A percentile compares a stretch with the other conserved stretches of the same genome.
Conservation (phyloP, 2,888 invertebrate species). For the Papilio protenor region DNA sequence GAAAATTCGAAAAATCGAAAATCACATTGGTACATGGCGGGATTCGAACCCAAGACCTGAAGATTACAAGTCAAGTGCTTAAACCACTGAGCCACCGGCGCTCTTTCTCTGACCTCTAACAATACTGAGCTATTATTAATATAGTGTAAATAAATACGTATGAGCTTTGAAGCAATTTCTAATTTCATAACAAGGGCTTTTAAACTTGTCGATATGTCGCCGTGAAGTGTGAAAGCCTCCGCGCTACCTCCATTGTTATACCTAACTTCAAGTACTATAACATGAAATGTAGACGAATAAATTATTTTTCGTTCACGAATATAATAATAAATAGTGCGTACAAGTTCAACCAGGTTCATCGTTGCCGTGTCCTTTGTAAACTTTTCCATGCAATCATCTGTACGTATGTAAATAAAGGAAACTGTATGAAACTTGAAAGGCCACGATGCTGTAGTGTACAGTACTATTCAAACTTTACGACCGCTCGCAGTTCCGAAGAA, state of each 20-base stretch:
- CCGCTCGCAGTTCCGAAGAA: neutral
- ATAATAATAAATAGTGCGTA: slow-evolving; percentile 35
- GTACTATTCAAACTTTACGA: slow-evolving; percentile 37
- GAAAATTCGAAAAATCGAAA: no score
- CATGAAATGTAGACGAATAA: neutral
- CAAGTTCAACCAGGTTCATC: slow-evolving; percentile 39
- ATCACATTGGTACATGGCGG: no score
- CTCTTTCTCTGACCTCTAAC: no score
- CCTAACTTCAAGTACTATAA: slow-evolving; percentile 21
- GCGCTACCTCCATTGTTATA: slow-evolving; percentile 31
- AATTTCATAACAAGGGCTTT: slow-evolving; percentile 45
- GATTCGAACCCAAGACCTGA: no score
- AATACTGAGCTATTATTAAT: slow-evolving; percentile 1
- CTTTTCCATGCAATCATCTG: slow-evolving; percentile 25
- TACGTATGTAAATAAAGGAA: slow-evolving; percentile 45
- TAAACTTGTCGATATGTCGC: slow-evolving; percentile 44
- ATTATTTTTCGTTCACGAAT: slow-evolving; percentile 5
- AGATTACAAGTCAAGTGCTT: no score
- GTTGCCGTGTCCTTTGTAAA: slow-evolving; percentile 26
- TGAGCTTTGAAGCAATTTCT: slow-evolving; percentile 43
- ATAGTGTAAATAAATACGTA: slow-evolving; percentile 44
- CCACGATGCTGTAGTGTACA: slow-evolving; percentile 61
- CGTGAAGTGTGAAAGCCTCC: slow-evolving; percentile 40
- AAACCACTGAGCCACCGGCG: no score
- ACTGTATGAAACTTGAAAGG: slow-evolving; percentile 62